A percentile compares a stretch with the other conserved stretches of the same genome.
Conservation (phyloP, 2,113 vertebrate genomes). For the Opisthocomus hoazin region DNA sequence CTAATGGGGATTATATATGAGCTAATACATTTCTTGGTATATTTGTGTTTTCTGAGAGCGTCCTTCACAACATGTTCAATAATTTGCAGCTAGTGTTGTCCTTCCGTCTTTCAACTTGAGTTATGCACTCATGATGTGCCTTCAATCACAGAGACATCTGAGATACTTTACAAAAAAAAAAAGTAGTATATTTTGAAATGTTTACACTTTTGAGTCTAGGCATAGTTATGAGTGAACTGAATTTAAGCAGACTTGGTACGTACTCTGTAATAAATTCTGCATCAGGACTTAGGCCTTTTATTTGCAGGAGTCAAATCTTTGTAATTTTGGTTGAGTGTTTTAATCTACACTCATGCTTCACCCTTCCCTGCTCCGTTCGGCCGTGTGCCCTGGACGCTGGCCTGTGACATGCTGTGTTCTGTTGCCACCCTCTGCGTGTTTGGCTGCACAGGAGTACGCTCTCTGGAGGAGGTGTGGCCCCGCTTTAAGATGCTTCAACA, state of each 20-base stretch:
- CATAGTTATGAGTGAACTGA: rapidly evolving
- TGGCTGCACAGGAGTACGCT: neutral
- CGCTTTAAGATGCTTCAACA: neutral
- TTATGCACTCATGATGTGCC: neutral
- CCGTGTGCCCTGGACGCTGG: neutral
- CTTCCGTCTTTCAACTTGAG: neutral
- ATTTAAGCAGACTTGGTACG: neutral
- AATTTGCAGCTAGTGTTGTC: neutral
- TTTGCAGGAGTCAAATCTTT: neutral
- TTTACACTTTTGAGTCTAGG: neutral
- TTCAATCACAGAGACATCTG: neutral
- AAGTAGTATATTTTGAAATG: neutral
- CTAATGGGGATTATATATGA: neutral
- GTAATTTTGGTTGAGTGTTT: neutral
- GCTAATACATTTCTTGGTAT: neutral
- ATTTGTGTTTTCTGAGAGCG: neutral
- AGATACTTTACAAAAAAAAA: neutral
- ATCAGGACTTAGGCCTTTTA: neutral
- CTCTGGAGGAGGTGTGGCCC: neutral
- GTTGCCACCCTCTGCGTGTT: neutral
- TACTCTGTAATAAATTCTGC: neutral
- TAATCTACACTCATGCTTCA: neutral
- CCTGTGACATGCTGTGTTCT: neutral
- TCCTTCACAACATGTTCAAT: neutral
- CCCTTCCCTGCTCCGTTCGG: neutral